Base-by-base conservation (phyloP, 2,888 invertebrate species). In the Acleris emargana region DNA sequence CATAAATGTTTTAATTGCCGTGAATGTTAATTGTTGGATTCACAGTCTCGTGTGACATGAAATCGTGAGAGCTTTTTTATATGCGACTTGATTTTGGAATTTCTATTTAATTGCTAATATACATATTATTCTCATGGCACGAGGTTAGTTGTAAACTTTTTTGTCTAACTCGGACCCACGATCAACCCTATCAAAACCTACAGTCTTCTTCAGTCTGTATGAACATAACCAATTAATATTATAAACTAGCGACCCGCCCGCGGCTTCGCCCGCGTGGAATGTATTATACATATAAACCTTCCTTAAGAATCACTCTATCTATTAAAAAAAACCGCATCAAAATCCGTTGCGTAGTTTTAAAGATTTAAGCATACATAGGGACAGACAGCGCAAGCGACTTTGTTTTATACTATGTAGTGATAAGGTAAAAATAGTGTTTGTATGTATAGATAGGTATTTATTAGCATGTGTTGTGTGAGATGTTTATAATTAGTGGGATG, bases 401-500 rank as follows among this genome's bases (percentile, higher is more conserved):
- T n/a, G n/a, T n/a, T n/a, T n/a, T n/a, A n/a, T n/a, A n/a, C n/a
- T n/a, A n/a, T n/a, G n/a, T n/a, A n/a, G n/a, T n/a, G n/a, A n/a
- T n/a, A n/a, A 45, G 17, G 16, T 17, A 17, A 17, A 16, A n/a
- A n/a, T 16, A 1, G 38, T 38, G 13, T 38, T 3, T 45, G 7
- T 43, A n/a, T 43, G 6, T 17, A n/a, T 17, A n/a, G 6, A 43
- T 55, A 42, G 17, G 38, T 16, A 43, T 43, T 57, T 64, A 67
- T 61, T 51, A 62, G 58, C 69, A 80, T 82, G 83, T 84, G 84
- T 83, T 82, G 83, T 84, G 84, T 83, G 87, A 86, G 87, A 88
- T 61, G 60, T 16, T n/a, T n/a, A 88, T 84, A 88, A 88, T 88
- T 84, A 89, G 85, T 88, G 89, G 89, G 89, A 90, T 87, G 82